phyloP scores from a whole-genome alignment of 2,797 vertebrate genomes.

The Poecilia gillii region DNA sequence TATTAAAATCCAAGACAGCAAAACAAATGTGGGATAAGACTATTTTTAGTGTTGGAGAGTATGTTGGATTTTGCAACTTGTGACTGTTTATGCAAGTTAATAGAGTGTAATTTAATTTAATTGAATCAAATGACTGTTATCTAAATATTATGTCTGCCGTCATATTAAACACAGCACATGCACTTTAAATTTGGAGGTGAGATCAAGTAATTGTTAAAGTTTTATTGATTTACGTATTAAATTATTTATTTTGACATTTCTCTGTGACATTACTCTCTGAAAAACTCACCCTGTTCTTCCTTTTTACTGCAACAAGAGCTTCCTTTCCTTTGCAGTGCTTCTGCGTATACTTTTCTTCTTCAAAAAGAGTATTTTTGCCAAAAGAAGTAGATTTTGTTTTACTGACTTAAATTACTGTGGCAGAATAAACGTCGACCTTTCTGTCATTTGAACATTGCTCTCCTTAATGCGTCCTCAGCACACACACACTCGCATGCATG shows the following conservation, averaged over 20 bases:
- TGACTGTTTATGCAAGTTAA: neutral
- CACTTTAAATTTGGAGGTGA: neutral
- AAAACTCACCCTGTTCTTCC: neutral
- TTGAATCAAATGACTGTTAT: neutral
- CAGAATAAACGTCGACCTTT: slow-evolving; percentile 60
- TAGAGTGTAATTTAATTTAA: neutral
- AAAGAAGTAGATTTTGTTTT: slow-evolving; percentile 44
- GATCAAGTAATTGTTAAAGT: neutral
- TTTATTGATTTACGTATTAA: neutral
- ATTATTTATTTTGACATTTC: neutral
- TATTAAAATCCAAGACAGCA: neutral
- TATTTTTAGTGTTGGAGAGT: neutral
- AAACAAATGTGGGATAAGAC: neutral
- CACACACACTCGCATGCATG: neutral
- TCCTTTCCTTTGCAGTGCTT: neutral
- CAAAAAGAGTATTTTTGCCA: slow-evolving; percentile 21
- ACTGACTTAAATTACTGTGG: slow-evolving; percentile 51
- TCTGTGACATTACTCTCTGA: neutral
- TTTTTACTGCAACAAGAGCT: neutral
- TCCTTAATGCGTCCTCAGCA: slow-evolving; percentile 26
- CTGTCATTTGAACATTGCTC: slow-evolving; percentile 46
- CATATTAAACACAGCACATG: neutral
- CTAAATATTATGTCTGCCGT: neutral
- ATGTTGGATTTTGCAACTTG: neutral
- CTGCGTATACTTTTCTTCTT: slow-evolving; percentile 10